Evolutionary conservation across 2,797 vertebrate genomes (phyloP), one percentile per base, ranked within the genome.

Genomic region (Hylomyscus alleni): DNA sequence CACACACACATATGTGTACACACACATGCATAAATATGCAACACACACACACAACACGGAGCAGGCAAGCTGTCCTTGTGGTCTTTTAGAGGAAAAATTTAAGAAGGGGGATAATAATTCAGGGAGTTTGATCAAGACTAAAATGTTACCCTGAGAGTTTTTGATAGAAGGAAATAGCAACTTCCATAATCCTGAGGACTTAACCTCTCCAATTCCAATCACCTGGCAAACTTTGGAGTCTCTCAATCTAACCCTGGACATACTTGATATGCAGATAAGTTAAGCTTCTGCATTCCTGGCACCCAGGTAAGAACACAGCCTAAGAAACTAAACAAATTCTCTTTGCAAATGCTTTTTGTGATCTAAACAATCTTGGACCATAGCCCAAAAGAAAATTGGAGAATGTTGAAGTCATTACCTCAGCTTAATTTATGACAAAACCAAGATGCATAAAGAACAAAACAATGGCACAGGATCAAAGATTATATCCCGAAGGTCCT

Each of bases 391-490:
- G n/a, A 31, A 77, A 96, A 62, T 0, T 83, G 52, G 52, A 91
- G 88, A 89, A 65, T 54, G 60, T 24, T 11, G 10, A 52, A 82
- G 83, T 86, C 76, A 90, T 88, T 65, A 83, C 78, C n/a, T 52
- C 8, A 93, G 72, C 40, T 93, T 95, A 92, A 93, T 34, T 22
- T 78, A 62, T 54, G 72, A 92, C 22, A 95, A 96, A 92, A 81
- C 15, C 67, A 89, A 50, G 78, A 84, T 83, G 94, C 37, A 58
- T 67, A 31, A 76, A 91, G 86, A 89, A n/a, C 15, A 89, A 54
- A 95, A 97, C 81, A 90, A 76, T n/a, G 26, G 82, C 26, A 72
- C 34, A 47, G 80, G 85, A 95, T 93, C 78, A 91, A 86, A 95
- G 85, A 73, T 75, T 76, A 62, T 73, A 60, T 76, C 82, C 85